Base-by-base conservation (phyloP, 2,797 vertebrate genomes). In the Tenualosa thibaudeaui region DNA sequence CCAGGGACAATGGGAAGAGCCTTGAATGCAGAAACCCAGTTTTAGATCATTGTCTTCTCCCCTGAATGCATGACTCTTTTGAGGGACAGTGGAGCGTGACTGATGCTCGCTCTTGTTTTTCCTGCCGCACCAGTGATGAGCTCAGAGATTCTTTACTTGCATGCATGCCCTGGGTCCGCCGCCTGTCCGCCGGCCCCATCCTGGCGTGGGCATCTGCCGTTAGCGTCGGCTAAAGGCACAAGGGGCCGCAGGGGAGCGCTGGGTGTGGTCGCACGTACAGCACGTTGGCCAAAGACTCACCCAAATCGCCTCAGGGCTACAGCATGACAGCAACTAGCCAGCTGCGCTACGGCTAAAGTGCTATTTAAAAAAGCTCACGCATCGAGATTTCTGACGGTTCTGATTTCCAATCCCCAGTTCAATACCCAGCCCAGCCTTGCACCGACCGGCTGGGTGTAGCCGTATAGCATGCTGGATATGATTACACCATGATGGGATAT, bases 81-180 rank as follows among this genome's bases (percentile, higher is more conserved):
- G 85, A 81, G 75, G 85, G 68, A 56, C 85, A 89, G 75, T 81
- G 89, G 87, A 88, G 90, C 91, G 82, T 86, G 88, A 85, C 85
- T 92, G 91, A 93, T 91, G 87, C 62, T 46, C 81, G 87, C 86
- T 81, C 88, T 88, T 92, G 91, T 93, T 91, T 91, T 86, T 12
- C 50, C 50, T 50, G 86, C 46, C 7, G 71, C 7, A 46, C 40
- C 37, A 22, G 71, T 9, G 71, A 78, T 43, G 40, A 78, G 71
- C 3, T 78, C 31, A 86, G 89, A 91, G 86, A 93, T 93, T 89
- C 92, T 91, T 89, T 86, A 75, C 71, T 4, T 78, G 71, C 22
- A n/a, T 24, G 19, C 37, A 0, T 51, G 50, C 50, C 50, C 50
- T 5, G 50, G 50, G 50, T 12, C 50, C 6, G 10, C 65, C 13